Base-by-base conservation (phyloP, 2,113 vertebrate species). In the Harpagus bidentatus region DNA sequence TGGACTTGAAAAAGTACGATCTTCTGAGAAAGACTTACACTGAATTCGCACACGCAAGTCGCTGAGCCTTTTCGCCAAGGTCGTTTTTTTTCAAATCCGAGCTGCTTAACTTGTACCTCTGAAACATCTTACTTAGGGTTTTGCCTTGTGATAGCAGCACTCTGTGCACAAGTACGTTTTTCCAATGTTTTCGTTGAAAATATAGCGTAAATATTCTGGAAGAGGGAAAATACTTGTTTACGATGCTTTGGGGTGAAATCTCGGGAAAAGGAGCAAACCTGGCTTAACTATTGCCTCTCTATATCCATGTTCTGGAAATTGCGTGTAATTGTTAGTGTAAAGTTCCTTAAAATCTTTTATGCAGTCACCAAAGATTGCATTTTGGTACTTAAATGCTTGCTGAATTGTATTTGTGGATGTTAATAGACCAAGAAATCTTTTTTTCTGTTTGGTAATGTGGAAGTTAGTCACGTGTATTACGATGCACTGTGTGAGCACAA, bases 31-130 rank as follows among this genome's bases (percentile, higher is more conserved):
- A 10, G 48, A 2, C 38, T 36, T 9, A 6, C 1, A 22, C 12
- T 4, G 10, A 11, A 4, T 29, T 15, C 3, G 58, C 48, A 19
- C 1, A 11, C 6, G 0, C 9, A 7, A n/a, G n/a, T 29, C 56
- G 1, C 56, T 5, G 31, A 63, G 82, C 22, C 38, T 10, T 38
- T 63, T 36, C 15, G 43, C 28, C 8, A 3, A 15, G 19, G 29
- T 16, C 25, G 8, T 16, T 56, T 20, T 50, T 50, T 5, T 7
- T 6, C 15, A 3, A 0, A 10, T 18, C 23, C 1, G 50, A 53
- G 74, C 70, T 52, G 61, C 20, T 82, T 32, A 1, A 5, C 13
- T 32, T 13, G 47, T 7, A 40, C 40, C 9, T 34, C 14, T 16
- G 55, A 15, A 74, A 21, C 21, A 5, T 8, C 34, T 70, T 26